phyloP scores from a whole-genome alignment of 2,888 invertebrate genomes.

The Pasiphila rectangulata region DNA sequence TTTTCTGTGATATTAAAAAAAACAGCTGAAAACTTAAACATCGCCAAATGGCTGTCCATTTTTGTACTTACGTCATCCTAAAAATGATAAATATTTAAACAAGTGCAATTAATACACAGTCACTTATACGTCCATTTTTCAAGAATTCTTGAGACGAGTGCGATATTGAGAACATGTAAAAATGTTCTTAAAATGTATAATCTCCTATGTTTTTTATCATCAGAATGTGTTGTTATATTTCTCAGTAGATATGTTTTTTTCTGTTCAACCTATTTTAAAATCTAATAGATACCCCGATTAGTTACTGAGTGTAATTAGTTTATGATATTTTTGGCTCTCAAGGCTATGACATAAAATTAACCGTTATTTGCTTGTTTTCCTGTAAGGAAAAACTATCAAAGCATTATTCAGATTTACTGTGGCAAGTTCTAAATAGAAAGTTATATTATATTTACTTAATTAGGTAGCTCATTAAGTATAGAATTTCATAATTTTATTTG shows the following conservation, averaged over 20 bases:
- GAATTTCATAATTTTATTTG: background rate
- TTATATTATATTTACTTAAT: background rate
- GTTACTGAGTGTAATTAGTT: background rate
- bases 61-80: constrained; percentile 25
- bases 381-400: no score
- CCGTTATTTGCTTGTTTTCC: no score
- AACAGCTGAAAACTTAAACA: constrained; percentile 7
- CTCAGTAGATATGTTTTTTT: background rate
- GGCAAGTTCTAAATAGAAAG: no score
- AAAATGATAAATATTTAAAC: constrained; percentile 23
- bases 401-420: no score
- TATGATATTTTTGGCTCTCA: background rate
- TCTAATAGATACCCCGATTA: background rate
- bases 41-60: constrained; percentile 23
- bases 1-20: constrained; percentile 18
- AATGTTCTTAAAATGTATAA: background rate
- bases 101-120: constrained; percentile 73
- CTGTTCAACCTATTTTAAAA: background rate
- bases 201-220: background rate
- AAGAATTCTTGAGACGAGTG: constrained; percentile 53
- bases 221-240: background rate
- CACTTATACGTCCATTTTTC: constrained; percentile 64
- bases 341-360: background rate
- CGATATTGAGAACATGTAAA: background rate
- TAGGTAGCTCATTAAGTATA: constrained; percentile 1